Evolutionary conservation across 2,113 vertebrate genomes (phyloP).

Genomic region (Cervus canadensis): DNA sequence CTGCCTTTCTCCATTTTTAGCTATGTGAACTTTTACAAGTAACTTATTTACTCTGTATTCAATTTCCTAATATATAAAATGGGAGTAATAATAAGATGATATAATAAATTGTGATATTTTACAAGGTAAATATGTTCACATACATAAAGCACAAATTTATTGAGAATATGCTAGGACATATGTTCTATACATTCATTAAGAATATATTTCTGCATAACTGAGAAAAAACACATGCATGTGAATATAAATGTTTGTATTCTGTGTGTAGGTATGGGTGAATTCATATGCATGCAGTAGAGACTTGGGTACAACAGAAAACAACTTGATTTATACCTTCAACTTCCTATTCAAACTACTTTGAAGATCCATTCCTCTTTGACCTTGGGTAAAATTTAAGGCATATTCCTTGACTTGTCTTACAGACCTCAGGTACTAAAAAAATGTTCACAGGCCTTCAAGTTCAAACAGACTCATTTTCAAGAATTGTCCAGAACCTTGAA

Average conservation of each 20-base stretch:
- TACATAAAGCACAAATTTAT: background rate
- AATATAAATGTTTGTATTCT: background rate
- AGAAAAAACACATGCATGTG: background rate
- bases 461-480: background rate
- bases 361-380: background rate
- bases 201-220: background rate
- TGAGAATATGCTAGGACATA: background rate
- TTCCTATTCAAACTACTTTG: background rate
- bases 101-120: background rate
- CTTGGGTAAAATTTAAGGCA: background rate
- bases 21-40: background rate
- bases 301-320: background rate
- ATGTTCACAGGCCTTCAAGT: background rate
- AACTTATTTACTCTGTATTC: background rate
- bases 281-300: rapidly evolving
- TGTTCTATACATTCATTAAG: background rate
- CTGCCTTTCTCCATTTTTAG: background rate
- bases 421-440: background rate
- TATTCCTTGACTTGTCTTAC: background rate
- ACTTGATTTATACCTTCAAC: background rate
- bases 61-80: background rate
- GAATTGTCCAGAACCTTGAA: background rate
- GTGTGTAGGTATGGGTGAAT: background rate
- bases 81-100: background rate
- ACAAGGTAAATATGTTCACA: background rate